phyloP scores from a whole-genome alignment of 2,797 vertebrate species.

The Limnodromus scolopaceus region DNA sequence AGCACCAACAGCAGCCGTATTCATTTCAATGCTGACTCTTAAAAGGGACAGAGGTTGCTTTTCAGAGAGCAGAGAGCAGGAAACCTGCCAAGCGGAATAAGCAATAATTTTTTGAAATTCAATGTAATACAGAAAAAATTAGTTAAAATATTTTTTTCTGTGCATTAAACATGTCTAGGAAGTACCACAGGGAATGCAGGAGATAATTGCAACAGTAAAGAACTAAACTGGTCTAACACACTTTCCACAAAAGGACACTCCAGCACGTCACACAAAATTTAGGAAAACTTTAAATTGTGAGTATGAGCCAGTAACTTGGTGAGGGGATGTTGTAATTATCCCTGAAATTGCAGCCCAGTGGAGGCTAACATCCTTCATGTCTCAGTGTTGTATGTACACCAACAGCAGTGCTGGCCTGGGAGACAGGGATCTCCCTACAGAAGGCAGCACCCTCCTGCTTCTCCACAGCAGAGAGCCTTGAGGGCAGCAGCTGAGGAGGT shows the following conservation, averaged over 20 bases:
- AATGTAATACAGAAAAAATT: not conserved
- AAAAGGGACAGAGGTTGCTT: not conserved
- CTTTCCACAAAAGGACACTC: not conserved
- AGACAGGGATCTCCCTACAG: not conserved
- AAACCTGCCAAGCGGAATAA: not conserved
- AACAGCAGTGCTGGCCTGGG: not conserved
- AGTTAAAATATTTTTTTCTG: not conserved
- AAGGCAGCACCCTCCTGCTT: not conserved
- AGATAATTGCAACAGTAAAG: not conserved
- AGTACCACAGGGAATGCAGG: not conserved
- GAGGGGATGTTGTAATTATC: not conserved
- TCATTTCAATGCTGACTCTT: not conserved
- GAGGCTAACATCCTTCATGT: fast-evolving
- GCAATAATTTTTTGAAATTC: not conserved
- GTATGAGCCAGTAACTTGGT: not conserved
- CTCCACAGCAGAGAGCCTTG: not conserved
- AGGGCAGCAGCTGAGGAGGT: not conserved
- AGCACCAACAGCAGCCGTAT: not conserved
- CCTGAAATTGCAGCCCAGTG: not conserved
- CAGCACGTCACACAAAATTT: not conserved
- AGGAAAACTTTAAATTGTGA: not conserved
- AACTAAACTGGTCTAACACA: not conserved
- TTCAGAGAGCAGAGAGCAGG: not conserved
- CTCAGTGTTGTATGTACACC: no score
- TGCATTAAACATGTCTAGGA: not conserved